A percentile compares a stretch with the other conserved stretches of the same genome.
Conservation (phyloP, 2,113 vertebrate species). For the Natator depressus region DNA sequence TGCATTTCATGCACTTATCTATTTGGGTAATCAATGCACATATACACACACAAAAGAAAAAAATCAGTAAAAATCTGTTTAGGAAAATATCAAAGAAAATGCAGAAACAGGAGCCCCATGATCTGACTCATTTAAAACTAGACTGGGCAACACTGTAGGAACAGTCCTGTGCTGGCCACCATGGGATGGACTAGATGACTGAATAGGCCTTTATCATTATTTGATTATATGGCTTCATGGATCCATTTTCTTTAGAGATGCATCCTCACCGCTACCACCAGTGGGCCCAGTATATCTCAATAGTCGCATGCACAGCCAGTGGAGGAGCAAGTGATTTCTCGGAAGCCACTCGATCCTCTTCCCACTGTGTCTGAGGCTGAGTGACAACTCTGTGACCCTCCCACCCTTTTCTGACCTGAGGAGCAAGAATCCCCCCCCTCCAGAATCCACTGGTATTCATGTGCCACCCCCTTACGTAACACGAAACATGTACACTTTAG, state of each 20-base stretch:
- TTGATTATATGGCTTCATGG: background rate
- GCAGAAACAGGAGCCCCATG: background rate
- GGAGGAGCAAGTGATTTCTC: background rate
- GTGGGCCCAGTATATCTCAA: background rate
- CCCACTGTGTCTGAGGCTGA: background rate
- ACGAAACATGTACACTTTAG: background rate
- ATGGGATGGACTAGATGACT: background rate
- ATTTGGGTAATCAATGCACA: constrained; percentile 12
- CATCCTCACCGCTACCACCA: background rate
- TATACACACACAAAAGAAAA: background rate
- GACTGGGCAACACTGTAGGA: background rate
- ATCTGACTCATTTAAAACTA: background rate
- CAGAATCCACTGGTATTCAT: background rate
- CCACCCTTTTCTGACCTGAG: background rate
- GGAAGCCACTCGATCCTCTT: background rate
- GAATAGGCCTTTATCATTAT: background rate
- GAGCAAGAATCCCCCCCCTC: background rate
- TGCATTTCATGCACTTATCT: constrained; percentile 21
- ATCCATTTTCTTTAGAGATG: background rate
- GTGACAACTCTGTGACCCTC: background rate
- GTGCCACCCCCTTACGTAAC: background rate
- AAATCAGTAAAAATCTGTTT: background rate
- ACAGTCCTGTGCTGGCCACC: background rate
- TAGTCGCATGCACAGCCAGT: background rate
- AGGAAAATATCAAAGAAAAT: constrained; percentile 11